Conservation (phyloP, 2,888 invertebrate species). For the Venusia cambrica region DNA sequence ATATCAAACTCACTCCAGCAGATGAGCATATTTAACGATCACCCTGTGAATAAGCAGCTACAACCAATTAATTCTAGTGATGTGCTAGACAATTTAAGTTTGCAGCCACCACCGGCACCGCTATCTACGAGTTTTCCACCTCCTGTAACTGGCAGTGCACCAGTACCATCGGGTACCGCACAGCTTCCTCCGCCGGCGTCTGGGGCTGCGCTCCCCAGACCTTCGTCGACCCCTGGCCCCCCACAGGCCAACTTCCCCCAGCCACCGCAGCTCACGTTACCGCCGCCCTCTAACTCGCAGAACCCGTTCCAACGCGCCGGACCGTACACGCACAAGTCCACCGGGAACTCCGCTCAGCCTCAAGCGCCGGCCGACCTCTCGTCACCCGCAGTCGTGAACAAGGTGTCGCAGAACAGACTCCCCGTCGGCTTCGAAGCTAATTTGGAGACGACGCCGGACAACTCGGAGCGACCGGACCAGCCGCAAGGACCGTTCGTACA, state of each 20-base stretch:
- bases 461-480: slow-evolving; percentile 84
- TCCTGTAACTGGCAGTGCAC: slow-evolving; percentile 15
- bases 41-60: slow-evolving; percentile 38
- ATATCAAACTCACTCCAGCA: slow-evolving; percentile 57
- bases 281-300: slow-evolving; percentile 44
- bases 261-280: slow-evolving; percentile 43
- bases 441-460: slow-evolving; percentile 84
- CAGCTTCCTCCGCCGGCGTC: slow-evolving; percentile 8
- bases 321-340: slow-evolving; percentile 70
- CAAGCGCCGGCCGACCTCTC: slow-evolving; percentile 53
- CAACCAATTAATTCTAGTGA: slow-evolving; percentile 28
- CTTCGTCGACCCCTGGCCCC: slow-evolving; percentile 14
- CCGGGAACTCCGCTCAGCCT: slow-evolving; percentile 50
- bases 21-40: slow-evolving; percentile 58
- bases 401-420: slow-evolving; percentile 52
- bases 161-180: slow-evolving; percentile 6
- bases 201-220: slow-evolving; percentile 10
- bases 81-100: slow-evolving; percentile 21
- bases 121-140: slow-evolving; percentile 38
- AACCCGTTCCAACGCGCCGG: slow-evolving; percentile 74
- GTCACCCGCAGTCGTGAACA: slow-evolving; percentile 58
- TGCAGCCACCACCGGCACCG: slow-evolving; percentile 31
- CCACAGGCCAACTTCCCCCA: slow-evolving; percentile 21
- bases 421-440: slow-evolving; percentile 78
- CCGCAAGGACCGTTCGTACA: slow-evolving; percentile 48